Percentiles rank a stretch among this genome's conserved stretches.
Evolutionary conservation across 2,797 vertebrate species (phyloP).

Genomic region (Typhlichthys subterraneus): DNA sequence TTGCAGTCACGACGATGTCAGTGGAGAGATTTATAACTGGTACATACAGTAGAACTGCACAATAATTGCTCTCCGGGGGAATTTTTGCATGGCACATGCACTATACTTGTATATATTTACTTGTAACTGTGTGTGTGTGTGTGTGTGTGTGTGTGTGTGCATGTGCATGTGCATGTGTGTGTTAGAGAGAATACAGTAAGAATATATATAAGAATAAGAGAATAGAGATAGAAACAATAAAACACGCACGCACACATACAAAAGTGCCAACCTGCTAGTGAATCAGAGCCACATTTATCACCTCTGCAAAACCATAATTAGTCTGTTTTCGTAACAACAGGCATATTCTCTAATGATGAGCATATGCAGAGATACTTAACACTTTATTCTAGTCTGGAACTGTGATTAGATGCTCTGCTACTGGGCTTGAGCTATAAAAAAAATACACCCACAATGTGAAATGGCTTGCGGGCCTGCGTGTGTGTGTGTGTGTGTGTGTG

Average conservation of each 20-base stretch:
- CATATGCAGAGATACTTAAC: constrained; percentile 50
- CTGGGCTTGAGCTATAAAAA: constrained; percentile 14
- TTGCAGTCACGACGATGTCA: constrained; percentile 54
- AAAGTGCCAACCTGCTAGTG: constrained; percentile 32
- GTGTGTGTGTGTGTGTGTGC: constrained; percentile 6
- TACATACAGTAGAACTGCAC: constrained; percentile 41
- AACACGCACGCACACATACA: neutral
- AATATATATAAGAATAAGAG: constrained; percentile 1
- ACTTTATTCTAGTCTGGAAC: constrained; percentile 37
- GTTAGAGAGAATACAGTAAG: neutral
- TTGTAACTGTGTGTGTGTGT: neutral
- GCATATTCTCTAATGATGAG: constrained; percentile 46
- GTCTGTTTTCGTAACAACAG: constrained; percentile 47
- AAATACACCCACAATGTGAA: constrained; percentile 8
- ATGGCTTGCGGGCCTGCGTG: neutral
- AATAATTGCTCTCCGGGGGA: constrained; percentile 68
- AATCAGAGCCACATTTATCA: constrained; percentile 69
- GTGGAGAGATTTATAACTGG: constrained; percentile 59
- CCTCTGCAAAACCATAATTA: constrained; percentile 58
- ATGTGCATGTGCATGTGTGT: neutral
- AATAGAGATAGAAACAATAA: constrained; percentile 17
- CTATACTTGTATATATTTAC: neutral
- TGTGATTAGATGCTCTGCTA: constrained; percentile 9
- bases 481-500: neutral
- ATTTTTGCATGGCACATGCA: constrained; percentile 19